Conservation (phyloP, 2,888 invertebrate species). For the Phaedon cochleariae region DNA sequence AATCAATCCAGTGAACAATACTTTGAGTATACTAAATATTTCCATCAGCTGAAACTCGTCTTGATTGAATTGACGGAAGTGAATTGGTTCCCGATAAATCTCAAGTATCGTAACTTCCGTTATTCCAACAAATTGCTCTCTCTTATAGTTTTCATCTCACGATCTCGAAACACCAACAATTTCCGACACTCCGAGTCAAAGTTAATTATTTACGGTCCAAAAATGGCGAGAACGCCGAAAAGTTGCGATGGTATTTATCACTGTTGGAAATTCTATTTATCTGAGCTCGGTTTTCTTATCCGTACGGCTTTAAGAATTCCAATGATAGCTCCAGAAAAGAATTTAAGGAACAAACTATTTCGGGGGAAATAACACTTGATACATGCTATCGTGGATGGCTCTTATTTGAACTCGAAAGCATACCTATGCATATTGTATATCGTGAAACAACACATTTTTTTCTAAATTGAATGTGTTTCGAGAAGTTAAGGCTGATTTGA, state of each 20-base stretch:
- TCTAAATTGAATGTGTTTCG: too few species aligned
- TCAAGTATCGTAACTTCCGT: background rate
- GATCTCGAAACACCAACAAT: background rate
- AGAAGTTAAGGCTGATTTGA: too few species aligned
- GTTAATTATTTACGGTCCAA: background rate
- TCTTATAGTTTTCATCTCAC: background rate
- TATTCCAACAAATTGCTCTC: background rate
- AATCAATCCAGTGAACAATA: too few species aligned
- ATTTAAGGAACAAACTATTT: too few species aligned
- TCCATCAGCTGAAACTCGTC: too few species aligned
- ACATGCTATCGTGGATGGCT: too few species aligned
- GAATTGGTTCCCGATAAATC: background rate
- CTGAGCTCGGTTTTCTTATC: background rate
- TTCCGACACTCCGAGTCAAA: background rate
- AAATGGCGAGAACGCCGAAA: background rate
- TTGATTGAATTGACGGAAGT: too few species aligned
- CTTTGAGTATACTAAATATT: too few species aligned
- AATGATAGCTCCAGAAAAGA: background rate
- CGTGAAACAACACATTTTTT: too few species aligned
- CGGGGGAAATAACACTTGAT: too few species aligned
- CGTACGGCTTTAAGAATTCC: background rate
- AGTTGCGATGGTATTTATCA: background rate
- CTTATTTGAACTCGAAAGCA: too few species aligned
- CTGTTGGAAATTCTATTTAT: background rate
- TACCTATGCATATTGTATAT: too few species aligned